These are phyloP conservation scores for Dolichotis patagonum DNA, from an alignment of 2,113 vertebrate genomes.

Conservation along the genomic window DNA sequence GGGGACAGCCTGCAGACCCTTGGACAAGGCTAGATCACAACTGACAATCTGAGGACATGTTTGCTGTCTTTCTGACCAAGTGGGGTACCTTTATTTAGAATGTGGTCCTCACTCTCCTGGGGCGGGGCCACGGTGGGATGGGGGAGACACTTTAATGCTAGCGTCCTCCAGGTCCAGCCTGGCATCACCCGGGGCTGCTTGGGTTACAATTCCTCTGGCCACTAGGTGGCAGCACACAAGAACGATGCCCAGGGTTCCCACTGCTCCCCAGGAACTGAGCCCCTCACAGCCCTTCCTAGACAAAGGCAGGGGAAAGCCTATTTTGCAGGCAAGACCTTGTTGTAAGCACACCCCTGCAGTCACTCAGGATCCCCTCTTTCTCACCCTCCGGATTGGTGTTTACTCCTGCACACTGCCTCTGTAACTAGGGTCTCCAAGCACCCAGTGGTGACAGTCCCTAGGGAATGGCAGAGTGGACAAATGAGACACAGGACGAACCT, in stretches of 20 bases:
- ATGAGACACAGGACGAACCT: background rate
- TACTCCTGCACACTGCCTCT: background rate
- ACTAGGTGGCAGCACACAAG: conserved; percentile 55
- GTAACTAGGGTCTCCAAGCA: background rate
- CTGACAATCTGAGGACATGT: background rate
- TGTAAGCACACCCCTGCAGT: background rate
- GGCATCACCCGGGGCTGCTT: background rate
- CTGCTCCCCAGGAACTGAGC: background rate
- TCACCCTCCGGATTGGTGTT: fast-evolving
- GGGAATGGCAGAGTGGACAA: background rate
- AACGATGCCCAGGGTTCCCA: background rate
- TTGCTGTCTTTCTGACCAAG: background rate
- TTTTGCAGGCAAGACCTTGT: background rate
- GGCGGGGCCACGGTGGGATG: background rate
- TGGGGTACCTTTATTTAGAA: background rate
- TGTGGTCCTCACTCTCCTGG: fast-evolving
- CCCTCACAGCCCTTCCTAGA: background rate
- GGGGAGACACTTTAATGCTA: background rate
- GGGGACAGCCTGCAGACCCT: background rate
- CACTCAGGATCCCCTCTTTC: background rate
- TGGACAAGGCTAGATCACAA: background rate
- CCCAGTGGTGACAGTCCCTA: background rate
- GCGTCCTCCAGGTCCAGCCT: background rate
- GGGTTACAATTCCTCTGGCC: background rate
- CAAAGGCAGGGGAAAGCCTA: background rate